Percentiles rank a stretch among this genome's conserved stretches.
Conservation (phyloP, 2,113 vertebrate genomes). For the Paramisgurnus dabryanus region DNA sequence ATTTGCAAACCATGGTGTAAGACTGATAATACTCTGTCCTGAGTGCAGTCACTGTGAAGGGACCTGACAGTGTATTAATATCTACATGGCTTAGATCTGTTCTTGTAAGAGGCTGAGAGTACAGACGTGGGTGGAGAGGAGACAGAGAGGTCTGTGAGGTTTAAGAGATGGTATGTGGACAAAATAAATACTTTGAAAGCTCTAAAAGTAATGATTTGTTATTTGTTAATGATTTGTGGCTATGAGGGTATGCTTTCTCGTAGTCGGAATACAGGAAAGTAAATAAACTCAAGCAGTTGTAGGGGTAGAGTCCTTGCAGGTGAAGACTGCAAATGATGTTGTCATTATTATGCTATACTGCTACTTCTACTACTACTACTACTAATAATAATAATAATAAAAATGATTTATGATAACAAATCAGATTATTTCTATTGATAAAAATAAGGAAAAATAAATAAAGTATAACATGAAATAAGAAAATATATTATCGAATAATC, state of each 20-base stretch:
- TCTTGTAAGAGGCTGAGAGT: constrained; percentile 36
- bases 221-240: neutral
- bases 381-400: no score
- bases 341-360: no score
- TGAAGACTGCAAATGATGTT: no score
- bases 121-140: constrained; percentile 35
- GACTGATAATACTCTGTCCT: constrained; percentile 55
- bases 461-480: no score
- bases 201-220: constrained; percentile 42
- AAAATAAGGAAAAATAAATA: no score
- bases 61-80: constrained; percentile 60
- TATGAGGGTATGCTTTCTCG: constrained; percentile 3
- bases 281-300: neutral
- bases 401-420: no score
- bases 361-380: no score
- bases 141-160: constrained; percentile 12
- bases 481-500: no score
- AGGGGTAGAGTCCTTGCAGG: neutral
- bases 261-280: neutral
- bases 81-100: constrained; percentile 49
- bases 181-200: constrained; percentile 27
- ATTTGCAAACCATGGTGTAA: constrained; percentile 47
- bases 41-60: constrained; percentile 57
- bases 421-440: no score
- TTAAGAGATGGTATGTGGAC: neutral